Evolutionary conservation across 2,113 vertebrate species (phyloP).

Genomic region (Podarcis raffonei): DNA sequence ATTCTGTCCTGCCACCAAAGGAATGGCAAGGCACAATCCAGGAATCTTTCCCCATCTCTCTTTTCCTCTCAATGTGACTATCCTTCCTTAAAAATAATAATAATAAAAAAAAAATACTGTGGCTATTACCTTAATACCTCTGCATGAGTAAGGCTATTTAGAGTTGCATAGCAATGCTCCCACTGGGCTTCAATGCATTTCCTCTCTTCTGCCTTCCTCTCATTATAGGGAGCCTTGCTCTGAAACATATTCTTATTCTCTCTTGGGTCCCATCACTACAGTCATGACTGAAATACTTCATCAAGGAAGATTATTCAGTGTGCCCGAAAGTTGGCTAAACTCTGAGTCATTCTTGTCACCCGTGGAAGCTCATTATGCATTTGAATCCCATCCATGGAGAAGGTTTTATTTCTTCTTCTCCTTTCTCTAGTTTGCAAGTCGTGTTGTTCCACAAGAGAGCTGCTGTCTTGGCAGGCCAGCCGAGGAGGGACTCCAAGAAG

Average conservation of each 20-base stretch:
- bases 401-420: slow-evolving; percentile 7
- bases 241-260: neutral
- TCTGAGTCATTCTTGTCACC: slow-evolving; percentile 1
- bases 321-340: neutral
- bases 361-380: neutral
- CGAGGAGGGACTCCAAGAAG: neutral
- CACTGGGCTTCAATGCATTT: neutral
- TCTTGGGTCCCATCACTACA: neutral
- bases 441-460: neutral
- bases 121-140: neutral
- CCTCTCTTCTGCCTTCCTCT: neutral
- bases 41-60: neutral
- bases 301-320: neutral
- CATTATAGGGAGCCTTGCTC: neutral
- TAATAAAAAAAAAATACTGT: neutral
- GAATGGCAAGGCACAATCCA: neutral
- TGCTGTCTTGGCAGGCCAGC: neutral
- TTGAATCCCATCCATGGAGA: neutral
- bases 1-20: neutral
- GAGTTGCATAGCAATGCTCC: neutral
- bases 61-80: neutral
- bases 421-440: neutral
- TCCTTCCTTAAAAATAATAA: neutral
- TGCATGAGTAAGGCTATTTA: neutral
- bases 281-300: slow-evolving; percentile 14